Percentiles rank a stretch among this genome's conserved stretches.
phyloP scores from a whole-genome alignment of 2,797 vertebrate species.

The Hoplostethus atlanticus region DNA sequence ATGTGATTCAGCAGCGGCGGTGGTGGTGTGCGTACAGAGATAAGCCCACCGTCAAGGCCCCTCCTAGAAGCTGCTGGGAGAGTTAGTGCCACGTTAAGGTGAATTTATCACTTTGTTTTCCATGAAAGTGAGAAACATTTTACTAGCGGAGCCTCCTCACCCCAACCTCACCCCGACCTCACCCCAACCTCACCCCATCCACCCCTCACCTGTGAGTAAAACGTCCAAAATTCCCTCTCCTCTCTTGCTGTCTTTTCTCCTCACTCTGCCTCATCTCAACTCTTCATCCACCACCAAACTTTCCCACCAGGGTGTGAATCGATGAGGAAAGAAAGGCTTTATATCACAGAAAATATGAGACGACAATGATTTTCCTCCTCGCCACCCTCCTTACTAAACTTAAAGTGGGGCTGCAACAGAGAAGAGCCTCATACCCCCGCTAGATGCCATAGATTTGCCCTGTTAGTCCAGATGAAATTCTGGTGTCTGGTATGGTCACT shows the following conservation, averaged over 20 bases:
- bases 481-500: no score
- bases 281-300: no score
- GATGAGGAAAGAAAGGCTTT: no score
- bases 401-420: no score
- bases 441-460: no score
- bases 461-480: no score
- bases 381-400: no score
- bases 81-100: background rate
- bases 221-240: background rate
- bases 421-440: no score
- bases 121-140: background rate
- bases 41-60: slow-evolving; percentile 9
- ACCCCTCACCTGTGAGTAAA: background rate
- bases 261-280: background rate
- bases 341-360: no score
- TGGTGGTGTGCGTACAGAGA: background rate
- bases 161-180: background rate
- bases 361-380: no score
- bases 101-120: slow-evolving; percentile 23
- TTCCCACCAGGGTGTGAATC: no score
- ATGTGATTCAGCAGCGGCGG: slow-evolving; percentile 14
- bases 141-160: background rate
- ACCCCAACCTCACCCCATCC: no score
- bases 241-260: background rate
- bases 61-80: background rate